These are phyloP conservation scores for Chrosomus eos DNA, from an alignment of 2,797 vertebrate species.

Conservation along the genomic window DNA sequence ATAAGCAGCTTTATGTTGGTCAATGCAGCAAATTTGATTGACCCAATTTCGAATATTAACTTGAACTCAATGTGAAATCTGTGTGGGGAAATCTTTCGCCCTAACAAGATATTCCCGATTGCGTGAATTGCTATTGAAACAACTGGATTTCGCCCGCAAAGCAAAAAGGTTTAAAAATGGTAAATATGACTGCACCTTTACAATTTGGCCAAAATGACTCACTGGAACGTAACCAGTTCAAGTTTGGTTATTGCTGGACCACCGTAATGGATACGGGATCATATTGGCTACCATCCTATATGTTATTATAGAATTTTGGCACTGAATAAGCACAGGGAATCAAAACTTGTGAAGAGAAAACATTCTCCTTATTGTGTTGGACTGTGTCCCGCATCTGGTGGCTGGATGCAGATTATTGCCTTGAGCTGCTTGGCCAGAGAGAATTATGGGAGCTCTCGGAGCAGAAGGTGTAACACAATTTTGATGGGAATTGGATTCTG, in stretches of 20 bases:
- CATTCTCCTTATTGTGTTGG: conserved; percentile 35
- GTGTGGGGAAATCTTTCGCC: background rate
- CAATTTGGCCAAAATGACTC: background rate
- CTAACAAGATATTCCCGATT: background rate
- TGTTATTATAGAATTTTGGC: conserved; percentile 19
- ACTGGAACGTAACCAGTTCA: background rate
- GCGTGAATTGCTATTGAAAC: background rate
- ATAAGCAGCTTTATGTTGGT: background rate
- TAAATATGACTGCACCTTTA: background rate
- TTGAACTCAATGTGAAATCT: background rate
- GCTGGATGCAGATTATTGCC: conserved; percentile 50
- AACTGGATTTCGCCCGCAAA: background rate
- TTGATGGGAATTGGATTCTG: conserved; percentile 58
- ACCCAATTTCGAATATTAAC: background rate
- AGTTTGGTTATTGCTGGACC: conserved; percentile 11
- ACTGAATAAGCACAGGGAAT: conserved; percentile 26
- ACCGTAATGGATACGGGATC: background rate
- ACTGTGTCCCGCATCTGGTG: conserved; percentile 43
- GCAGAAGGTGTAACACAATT: conserved; percentile 53
- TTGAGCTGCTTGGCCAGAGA: conserved; percentile 39
- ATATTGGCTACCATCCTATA: conserved; percentile 32
- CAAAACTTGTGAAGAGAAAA: conserved; percentile 38
- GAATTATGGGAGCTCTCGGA: conserved; percentile 49
- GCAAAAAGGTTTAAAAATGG: background rate
- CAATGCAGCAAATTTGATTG: background rate